These are phyloP conservation scores for Megaceryle torquata DNA, from an alignment of 2,113 vertebrate genomes.

Conservation along the genomic window DNA sequence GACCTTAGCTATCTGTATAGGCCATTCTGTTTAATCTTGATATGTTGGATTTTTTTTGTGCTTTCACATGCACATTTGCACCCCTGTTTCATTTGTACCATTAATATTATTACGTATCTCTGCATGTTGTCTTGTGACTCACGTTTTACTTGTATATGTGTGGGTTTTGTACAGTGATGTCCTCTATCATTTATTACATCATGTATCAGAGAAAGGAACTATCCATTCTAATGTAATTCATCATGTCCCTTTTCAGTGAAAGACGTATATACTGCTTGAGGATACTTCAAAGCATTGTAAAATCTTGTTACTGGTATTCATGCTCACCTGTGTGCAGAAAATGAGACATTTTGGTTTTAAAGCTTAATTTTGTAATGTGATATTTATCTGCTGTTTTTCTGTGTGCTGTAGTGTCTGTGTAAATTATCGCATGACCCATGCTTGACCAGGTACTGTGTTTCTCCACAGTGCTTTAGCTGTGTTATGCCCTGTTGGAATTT, in stretches of 20 bases:
- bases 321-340: neutral
- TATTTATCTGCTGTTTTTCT: neutral
- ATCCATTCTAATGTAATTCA: neutral
- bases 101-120: neutral
- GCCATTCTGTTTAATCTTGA: neutral
- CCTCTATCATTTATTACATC: neutral
- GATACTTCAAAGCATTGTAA: neutral
- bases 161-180: neutral
- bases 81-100: neutral
- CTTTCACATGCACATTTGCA: neutral
- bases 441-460: neutral
- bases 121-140: neutral
- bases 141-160: neutral
- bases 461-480: neutral
- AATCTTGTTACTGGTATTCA: neutral
- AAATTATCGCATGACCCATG: neutral
- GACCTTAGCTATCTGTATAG: neutral
- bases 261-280: neutral
- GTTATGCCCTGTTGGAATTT: neutral
- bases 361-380: neutral
- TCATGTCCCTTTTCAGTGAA: neutral
- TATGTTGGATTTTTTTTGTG: rapidly evolving
- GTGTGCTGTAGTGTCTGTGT: neutral
- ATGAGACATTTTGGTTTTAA: neutral
- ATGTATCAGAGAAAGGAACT: neutral